Conservation (phyloP, 2,888 invertebrate genomes). For the Sarcophaga carnaria region DNA sequence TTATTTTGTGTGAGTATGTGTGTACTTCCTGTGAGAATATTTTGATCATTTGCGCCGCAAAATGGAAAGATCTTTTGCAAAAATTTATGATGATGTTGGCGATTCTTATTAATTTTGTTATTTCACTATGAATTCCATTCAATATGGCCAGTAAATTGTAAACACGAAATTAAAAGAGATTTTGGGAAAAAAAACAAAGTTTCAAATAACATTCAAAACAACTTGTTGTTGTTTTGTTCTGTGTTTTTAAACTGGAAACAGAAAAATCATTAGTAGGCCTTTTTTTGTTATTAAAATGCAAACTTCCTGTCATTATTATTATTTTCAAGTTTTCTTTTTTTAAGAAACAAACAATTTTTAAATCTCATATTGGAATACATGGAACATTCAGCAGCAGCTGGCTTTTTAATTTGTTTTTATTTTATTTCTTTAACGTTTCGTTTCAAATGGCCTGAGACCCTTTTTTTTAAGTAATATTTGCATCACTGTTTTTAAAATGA, state of each 20-base stretch:
- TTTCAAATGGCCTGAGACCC: constrained; percentile 6
- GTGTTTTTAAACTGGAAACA: no score
- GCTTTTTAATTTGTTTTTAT: constrained; percentile 17
- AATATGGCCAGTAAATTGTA: constrained; percentile 20
- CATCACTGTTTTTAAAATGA: background rate
- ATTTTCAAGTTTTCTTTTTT: background rate
- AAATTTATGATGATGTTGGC: constrained; percentile 13
- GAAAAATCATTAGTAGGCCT: constrained; percentile 14
- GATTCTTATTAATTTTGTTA: background rate
- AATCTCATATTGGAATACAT: background rate
- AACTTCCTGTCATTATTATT: constrained; percentile 47
- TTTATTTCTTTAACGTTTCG: constrained; percentile 5
- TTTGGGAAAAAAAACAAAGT: background rate
- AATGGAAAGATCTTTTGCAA: constrained; percentile 21
- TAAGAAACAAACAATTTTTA: background rate
- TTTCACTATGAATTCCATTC: constrained; percentile 10
- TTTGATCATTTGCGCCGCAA: constrained; percentile 44
- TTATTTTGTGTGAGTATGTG: background rate
- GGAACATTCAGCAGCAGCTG: background rate
- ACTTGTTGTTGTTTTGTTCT: background rate
- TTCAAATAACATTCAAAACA: constrained; percentile 26
- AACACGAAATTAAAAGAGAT: constrained; percentile 6
- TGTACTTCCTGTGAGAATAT: constrained; percentile 62
- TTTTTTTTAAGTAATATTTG: constrained; percentile 3
- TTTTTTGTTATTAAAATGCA: constrained; percentile 16